Evolutionary conservation across 2,797 vertebrate species (phyloP).

Genomic region (Tiaroga cobitis): DNA sequence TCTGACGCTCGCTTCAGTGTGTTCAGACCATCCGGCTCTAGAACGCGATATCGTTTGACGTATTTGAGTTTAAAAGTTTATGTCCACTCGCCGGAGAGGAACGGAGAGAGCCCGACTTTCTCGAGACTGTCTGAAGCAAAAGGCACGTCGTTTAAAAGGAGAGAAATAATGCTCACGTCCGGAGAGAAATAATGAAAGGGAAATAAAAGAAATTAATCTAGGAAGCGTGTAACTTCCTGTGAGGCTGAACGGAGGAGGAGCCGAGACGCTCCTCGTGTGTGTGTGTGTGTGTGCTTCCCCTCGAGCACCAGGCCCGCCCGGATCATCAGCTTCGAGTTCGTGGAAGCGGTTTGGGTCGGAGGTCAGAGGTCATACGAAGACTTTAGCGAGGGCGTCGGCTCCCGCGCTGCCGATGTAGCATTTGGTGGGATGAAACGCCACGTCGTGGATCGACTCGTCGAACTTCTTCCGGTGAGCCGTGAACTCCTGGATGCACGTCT

Average conservation of each 20-base stretch:
- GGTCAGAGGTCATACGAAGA: conserved; percentile 93
- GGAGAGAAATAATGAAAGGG: conserved; percentile 57
- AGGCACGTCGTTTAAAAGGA: conserved; percentile 71
- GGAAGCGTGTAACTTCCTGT: conserved; percentile 57
- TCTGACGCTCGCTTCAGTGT: too few relatives aligned
- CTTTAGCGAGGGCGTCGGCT: conserved; percentile 96
- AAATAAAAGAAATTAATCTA: conserved; percentile 65
- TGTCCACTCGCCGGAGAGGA: background rate
- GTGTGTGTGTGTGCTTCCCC: conserved; percentile 52
- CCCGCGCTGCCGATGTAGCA: conserved; percentile 98
- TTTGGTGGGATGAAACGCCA: conserved; percentile 97
- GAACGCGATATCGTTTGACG: background rate
- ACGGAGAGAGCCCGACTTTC: background rate
- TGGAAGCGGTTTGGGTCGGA: conserved; percentile 54
- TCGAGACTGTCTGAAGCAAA: conserved; percentile 60
- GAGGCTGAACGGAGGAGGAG: conserved; percentile 51
- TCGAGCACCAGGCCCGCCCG: conserved; percentile 93
- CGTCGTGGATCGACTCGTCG: conserved; percentile 96
- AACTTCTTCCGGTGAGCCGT: conserved; percentile 98
- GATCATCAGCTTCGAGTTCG: conserved; percentile 66
- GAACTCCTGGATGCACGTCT: conserved; percentile 99
- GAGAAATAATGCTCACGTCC: conserved; percentile 8
- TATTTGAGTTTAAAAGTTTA: background rate
- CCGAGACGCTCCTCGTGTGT: background rate
- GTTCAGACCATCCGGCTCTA: too few relatives aligned